A percentile compares a stretch with the other conserved stretches of the same genome.
phyloP scores from a whole-genome alignment of 2,113 vertebrate genomes.

The Mellivora capensis region DNA sequence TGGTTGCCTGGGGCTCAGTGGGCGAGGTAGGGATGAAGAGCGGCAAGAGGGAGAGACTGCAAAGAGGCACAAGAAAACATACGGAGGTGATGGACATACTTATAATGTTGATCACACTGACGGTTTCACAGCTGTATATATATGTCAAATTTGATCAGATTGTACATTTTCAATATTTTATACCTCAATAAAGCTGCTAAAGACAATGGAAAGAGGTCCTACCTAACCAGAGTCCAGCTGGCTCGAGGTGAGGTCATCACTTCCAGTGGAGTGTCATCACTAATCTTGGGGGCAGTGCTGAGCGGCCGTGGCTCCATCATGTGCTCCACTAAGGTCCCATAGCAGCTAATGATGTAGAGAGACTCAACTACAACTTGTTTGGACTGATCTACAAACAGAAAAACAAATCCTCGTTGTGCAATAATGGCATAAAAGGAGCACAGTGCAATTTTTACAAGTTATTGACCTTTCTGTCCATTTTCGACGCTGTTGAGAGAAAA shows the following conservation, averaged over 20 bases:
- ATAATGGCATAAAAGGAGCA: not conserved
- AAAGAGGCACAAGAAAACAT: not conserved
- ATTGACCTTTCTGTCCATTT: not conserved
- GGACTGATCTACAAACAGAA: conserved; percentile 88
- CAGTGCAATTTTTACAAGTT: not conserved
- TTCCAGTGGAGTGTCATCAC: conserved; percentile 96
- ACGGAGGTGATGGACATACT: not conserved
- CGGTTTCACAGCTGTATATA: not conserved
- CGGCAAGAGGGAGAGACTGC: not conserved
- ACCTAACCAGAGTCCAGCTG: conserved; percentile 97
- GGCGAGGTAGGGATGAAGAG: not conserved
- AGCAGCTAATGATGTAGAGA: conserved; percentile 95
- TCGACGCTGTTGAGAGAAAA: not conserved
- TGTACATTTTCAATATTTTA: not conserved
- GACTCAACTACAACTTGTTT: conserved; percentile 95
- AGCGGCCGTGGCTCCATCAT: conserved; percentile 94
- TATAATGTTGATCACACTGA: not conserved
- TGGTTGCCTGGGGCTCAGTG: not conserved
- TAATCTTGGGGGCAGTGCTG: conserved; percentile 94
- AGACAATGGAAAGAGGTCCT: not conserved
- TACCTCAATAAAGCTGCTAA: not conserved
- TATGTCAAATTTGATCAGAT: not conserved
- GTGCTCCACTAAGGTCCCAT: conserved; percentile 96
- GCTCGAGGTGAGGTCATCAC: conserved; percentile 93
- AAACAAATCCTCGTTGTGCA: not conserved